These are phyloP conservation scores for Manduca sexta DNA, from an alignment of 1,140 invertebrate genomes.

Conservation along the genomic window DNA sequence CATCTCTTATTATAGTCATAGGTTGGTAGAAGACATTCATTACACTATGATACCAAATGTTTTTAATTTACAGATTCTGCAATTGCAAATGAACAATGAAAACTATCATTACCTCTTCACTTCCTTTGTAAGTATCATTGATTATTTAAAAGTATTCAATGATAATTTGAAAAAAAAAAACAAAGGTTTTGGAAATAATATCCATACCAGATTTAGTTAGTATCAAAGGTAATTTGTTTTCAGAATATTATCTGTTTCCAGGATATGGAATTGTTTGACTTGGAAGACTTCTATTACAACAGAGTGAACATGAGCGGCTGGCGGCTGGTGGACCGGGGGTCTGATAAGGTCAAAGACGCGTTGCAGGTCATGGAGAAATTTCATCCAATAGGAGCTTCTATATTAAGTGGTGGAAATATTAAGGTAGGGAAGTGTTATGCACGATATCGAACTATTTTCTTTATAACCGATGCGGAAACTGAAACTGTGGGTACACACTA, in stretches of 20 bases:
- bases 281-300: conserved; percentile 96
- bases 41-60: too few relatives aligned
- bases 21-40: too few relatives aligned
- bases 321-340: conserved; percentile 87
- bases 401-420: conserved; percentile 74
- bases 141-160: too few relatives aligned
- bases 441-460: neutral
- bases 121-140: conserved; percentile 86
- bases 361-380: conserved; percentile 92
- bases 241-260: conserved; percentile 45
- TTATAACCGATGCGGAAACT: too few relatives aligned
- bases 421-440: conserved; percentile 30
- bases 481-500: too few relatives aligned
- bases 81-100: conserved; percentile 95
- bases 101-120: conserved; percentile 95
- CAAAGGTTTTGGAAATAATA: too few relatives aligned
- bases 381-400: conserved; percentile 86
- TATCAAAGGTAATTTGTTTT: too few relatives aligned
- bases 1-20: too few relatives aligned
- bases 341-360: conserved; percentile 82
- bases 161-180: too few relatives aligned
- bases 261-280: conserved; percentile 92
- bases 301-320: conserved; percentile 95
- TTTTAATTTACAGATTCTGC: conserved; percentile 94
- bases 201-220: too few relatives aligned